Base-by-base conservation (phyloP, 2,888 invertebrate species). In the Scaptomyza reducta region DNA sequence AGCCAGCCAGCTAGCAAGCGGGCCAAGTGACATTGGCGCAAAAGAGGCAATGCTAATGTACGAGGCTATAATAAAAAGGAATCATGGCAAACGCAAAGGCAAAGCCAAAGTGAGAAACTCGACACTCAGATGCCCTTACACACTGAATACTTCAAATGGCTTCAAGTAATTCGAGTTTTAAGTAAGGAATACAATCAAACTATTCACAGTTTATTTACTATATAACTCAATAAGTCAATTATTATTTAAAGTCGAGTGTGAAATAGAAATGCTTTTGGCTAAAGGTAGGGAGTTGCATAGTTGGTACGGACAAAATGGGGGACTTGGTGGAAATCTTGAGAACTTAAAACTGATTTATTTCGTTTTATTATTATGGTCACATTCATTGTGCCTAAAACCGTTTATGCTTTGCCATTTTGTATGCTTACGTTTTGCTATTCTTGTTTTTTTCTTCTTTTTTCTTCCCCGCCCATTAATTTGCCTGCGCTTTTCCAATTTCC, bases 291-390 rank as follows among this genome's bases (percentile, higher is more conserved):
- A 16, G 35, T 2, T 14, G 22, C 6, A 4, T 6, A 10, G 42
- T 9, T 29, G 13, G 6, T 6, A 13, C 1, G 10, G 10, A 13
- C 4, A 13, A 1, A 13, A 27, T 10, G 6, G 1, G 14, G 54
- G 7, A 29, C 29, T 25, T 45, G 38, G 33, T 18, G 42, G 14
- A 38, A 11, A 40, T 54, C 40, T 60, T 42, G 54, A 60, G 54
- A 72, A 81, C 55, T 76, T 70, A 66, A 82, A 75, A 66, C 73
- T 80, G 80, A 83, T 79, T 83, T 87, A 86, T 83, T 69, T 64
- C 53, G 56, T 54, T 40, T 65, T 68, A 70, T 68, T 79, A 77
- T 77, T 69, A 65, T 74, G 55, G 31, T 25, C 65, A 42, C 46
- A 46, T 27, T 42, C 25, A 47, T 16, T 14, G 31, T 41, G 40